phyloP scores from a whole-genome alignment of 2,888 invertebrate species.

The Drosophila atroscutellata region DNA sequence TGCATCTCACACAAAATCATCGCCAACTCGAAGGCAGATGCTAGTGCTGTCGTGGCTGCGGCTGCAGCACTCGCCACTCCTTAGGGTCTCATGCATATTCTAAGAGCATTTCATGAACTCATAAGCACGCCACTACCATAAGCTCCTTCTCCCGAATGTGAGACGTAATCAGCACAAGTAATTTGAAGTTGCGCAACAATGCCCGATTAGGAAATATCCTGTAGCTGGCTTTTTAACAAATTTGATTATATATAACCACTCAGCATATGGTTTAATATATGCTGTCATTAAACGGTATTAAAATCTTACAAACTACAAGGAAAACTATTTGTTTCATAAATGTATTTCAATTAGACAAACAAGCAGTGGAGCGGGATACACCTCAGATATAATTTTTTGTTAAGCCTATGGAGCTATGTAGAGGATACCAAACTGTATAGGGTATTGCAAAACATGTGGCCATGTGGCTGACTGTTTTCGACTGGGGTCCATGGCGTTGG shows the following conservation, averaged over 20 bases:
- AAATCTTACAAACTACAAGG: background rate
- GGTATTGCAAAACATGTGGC: background rate
- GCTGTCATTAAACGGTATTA: background rate
- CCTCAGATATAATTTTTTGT: too few species aligned
- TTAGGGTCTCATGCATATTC: conserved; percentile 79
- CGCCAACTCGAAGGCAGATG: conserved; percentile 25
- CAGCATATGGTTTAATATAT: background rate
- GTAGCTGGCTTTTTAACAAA: background rate
- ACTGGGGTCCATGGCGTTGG: conserved; percentile 26
- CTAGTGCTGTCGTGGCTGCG: too few species aligned
- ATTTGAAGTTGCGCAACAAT: background rate
- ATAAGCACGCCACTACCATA: conserved; percentile 70
- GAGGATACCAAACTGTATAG: too few species aligned
- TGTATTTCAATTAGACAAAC: too few species aligned
- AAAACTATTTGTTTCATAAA: background rate
- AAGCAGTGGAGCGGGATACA: too few species aligned
- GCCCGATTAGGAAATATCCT: conserved; percentile 19
- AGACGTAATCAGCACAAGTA: conserved; percentile 15
- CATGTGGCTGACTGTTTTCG: conserved; percentile 15
- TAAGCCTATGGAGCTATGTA: too few species aligned
- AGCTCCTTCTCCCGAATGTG: conserved; percentile 9
- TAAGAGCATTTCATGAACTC: conserved; percentile 75
- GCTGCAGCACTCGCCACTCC: conserved; percentile 64
- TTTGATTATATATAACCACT: background rate
- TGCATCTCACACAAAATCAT: conserved; percentile 46